Base-by-base conservation (phyloP, 1,140 invertebrate species). In the Stegodyphus dumicola region DNA sequence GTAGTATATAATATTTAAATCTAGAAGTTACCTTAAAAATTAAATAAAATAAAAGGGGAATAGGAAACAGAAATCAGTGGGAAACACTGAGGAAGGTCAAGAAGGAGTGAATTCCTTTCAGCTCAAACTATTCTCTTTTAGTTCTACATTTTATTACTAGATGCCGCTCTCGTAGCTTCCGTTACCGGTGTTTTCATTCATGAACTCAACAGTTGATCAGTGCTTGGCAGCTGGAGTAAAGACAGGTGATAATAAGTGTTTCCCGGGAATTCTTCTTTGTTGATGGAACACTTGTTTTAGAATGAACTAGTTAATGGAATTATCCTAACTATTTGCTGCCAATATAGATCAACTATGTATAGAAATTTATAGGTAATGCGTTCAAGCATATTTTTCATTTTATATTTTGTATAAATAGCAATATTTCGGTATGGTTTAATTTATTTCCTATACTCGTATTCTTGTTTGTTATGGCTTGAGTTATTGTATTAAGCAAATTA, bases 241-340 rank as follows among this genome's bases (percentile, higher is more conserved):
- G 65, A 67, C 65, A 67, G 65, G 65, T 67, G 65, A 67, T 67
- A 67, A 67, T 17, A 67, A 67, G n/a, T 67, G 15, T 67, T 67
- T 7, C 17, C n/a, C 10, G 10, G 17, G 65, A 67, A 67, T 18
- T 7, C 7, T 67, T 67, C 65, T 67, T 67, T 67, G 65, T 67
- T 67, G 65, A 67, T 67, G 17, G 17, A 67, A n/a, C 10, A 67
- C n/a, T 67, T 15, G 7, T 7, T 67, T 67, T 2, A 67, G n/a
- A 67, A 67, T 17, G 65, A 7, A 67, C n/a, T 17, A 17, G 11
- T 67, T 67, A 9, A 60, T 1, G 5, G 9, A 15, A 60, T 15
- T 15, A 60, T 9, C 15, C 5, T 10, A 15, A 10, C 15, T 60
- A 60, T 9, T 15, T 60, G 9, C 15, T 60, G 9, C 15, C 15